Evolutionary conservation across 2,888 invertebrate species (phyloP), one percentile per base, ranked within the genome.

Genomic region (Synanthedon tipuliformis): DNA sequence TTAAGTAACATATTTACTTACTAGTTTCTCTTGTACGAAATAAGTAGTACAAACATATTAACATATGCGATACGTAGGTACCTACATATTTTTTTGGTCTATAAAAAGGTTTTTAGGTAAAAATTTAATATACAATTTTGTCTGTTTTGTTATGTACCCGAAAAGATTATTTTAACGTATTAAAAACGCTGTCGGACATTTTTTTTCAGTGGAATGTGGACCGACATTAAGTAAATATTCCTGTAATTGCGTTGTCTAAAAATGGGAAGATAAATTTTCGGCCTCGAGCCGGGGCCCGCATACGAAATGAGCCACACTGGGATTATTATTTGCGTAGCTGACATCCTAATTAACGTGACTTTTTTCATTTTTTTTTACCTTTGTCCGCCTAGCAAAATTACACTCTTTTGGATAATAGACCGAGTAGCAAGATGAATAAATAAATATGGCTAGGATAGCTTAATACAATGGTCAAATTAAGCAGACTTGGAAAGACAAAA

Each of bases 291-390:
- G 66, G 66, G 71, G 66, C 62, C 71, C 75, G 80, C 81, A 83
- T 84, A 80, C 78, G 64, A 78, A 83, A 82, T 82, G 77, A 80
- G 75, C 65, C 71, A 67, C 75, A 63, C 65, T 66, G 74, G 78
- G 76, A 78, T 81, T 81, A 82, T 81, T 84, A 81, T 83, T 83
- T 81, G 78, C 80, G 71, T 69, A 75, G 74, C 75, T 74, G 81
- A 82, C 82, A 77, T 80, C 78, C 80, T 83, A 82, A 84, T 83
- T 83, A 83, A 77, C 74, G 78, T 71, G 78, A 73, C 71, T 78
- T 77, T 66, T 59, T 57, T 54, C 56, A 62, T 78, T 75, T 75
- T 79, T 23, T 75, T 50, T 18, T 15, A n/a, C n/a, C 75, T 77
- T 74, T 73, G 72, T 75, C 69, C 65, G 59, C 60, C 59, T 64